Base-by-base conservation (phyloP, 1,140 invertebrate genomes). In the Conus ventricosus region DNA sequence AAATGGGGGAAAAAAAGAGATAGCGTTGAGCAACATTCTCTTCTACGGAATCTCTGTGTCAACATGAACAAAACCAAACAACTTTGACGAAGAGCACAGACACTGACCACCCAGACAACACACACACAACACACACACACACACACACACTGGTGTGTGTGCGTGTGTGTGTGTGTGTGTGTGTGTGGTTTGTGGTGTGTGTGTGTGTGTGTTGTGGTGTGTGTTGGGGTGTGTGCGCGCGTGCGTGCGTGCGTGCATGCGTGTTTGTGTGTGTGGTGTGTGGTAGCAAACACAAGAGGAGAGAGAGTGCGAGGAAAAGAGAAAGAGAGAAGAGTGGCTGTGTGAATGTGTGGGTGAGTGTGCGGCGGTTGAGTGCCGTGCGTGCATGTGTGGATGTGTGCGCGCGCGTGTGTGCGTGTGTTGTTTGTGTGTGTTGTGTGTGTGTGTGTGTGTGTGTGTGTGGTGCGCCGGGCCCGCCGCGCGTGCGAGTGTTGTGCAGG, bases 221-320 rank as follows among this genome's bases (percentile, higher is more conserved):
- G 25, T 78, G 25, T 78, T 8, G 3, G 25, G 1, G 76, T 39
- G 76, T 3, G 76, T 39, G n/a, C 13, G 76, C 51, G 76, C 39
- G 76, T 78, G 39, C 39, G 76, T 78, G 76, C 39, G 76, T 78
- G 76, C 39, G 76, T 78, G 76, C 23, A 25, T 78, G 76, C 20
- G 39, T 78, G 76, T 78, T 15, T 78, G 76, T 81, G 51, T 81
- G 39, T 81, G 39, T 81, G 78, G 39, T 53, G 39, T 81, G n/a
- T 71, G 67, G n/a, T 71, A 20, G 55, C 13, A 13, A 13, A 57
- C 6, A 13, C 6, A 7, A 13, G 55, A 13, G 13, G 55, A 57
- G 55, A 57, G 13, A 57, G 55, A 13, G 55, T 6, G 55, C 6
- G 55, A 13, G 55, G 55, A 13, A 13, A 57, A 13, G 13, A 6